Conservation (phyloP, 2,113 vertebrate genomes). For the Galemys pyrenaicus region DNA sequence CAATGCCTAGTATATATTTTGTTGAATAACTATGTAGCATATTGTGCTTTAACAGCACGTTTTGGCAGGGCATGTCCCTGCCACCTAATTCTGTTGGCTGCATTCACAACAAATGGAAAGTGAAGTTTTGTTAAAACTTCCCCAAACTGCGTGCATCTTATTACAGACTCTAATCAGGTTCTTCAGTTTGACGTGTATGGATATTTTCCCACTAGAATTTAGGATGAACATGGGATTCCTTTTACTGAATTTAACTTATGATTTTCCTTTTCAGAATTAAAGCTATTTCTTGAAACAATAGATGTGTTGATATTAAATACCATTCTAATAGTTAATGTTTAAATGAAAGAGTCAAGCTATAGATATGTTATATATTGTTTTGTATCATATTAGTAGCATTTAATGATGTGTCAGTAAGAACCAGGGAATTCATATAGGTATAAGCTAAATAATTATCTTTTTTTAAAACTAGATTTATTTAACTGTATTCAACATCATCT, state of each 20-base stretch:
- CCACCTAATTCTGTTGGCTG: neutral
- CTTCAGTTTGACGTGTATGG: neutral
- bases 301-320: neutral
- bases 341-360: neutral
- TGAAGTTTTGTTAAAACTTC: neutral
- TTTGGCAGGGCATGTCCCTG: neutral
- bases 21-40: neutral
- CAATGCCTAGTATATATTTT: neutral
- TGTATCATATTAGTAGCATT: neutral
- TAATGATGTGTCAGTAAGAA: conserved; percentile 7
- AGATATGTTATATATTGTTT: neutral
- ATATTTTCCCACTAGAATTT: conserved; percentile 13
- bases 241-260: neutral
- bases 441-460: conserved; percentile 39
- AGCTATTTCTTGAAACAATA: neutral
- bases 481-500: too few species aligned
- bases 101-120: neutral
- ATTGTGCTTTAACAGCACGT: neutral
- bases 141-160: neutral
- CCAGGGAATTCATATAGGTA: neutral
- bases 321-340: conserved; percentile 21
- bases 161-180: neutral
- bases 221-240: neutral
- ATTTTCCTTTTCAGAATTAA: neutral
- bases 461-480: too few species aligned